Evolutionary conservation across 1,140 invertebrate species (phyloP).

Genomic region (Drosophila rhopaloa): DNA sequence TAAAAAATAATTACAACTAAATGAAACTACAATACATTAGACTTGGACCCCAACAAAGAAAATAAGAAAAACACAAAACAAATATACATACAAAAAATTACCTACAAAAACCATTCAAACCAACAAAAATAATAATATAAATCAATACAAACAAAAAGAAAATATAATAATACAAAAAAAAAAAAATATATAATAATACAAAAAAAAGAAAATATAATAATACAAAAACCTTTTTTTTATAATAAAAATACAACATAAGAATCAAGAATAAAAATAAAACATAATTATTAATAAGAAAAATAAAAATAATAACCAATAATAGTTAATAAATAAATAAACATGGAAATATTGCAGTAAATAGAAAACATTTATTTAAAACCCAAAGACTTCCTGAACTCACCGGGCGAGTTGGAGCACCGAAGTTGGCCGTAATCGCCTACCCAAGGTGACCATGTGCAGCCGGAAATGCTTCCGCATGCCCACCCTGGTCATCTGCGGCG

Average conservation of each 20-base stretch:
- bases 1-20: not conserved
- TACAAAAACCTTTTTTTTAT: not conserved
- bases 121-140: too few species aligned
- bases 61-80: too few species aligned
- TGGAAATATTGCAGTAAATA: not conserved
- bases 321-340: not conserved
- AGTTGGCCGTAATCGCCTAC: not conserved
- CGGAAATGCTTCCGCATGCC: slow-evolving; percentile 83
- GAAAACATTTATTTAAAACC: too few species aligned
- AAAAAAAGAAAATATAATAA: too few species aligned
- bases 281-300: not conserved
- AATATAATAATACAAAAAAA: too few species aligned
- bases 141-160: too few species aligned
- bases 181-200: too few species aligned
- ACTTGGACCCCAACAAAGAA: too few species aligned
- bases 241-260: not conserved
- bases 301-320: not conserved
- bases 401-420: not conserved
- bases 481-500: slow-evolving; percentile 80
- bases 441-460: slow-evolving; percentile 74
- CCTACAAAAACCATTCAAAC: too few species aligned
- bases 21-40: too few species aligned
- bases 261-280: not conserved
- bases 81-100: too few species aligned
- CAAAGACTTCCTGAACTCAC: not conserved